These are phyloP conservation scores for Sturmia bella DNA, from an alignment of 2,888 invertebrate species.

Conservation along the genomic window DNA sequence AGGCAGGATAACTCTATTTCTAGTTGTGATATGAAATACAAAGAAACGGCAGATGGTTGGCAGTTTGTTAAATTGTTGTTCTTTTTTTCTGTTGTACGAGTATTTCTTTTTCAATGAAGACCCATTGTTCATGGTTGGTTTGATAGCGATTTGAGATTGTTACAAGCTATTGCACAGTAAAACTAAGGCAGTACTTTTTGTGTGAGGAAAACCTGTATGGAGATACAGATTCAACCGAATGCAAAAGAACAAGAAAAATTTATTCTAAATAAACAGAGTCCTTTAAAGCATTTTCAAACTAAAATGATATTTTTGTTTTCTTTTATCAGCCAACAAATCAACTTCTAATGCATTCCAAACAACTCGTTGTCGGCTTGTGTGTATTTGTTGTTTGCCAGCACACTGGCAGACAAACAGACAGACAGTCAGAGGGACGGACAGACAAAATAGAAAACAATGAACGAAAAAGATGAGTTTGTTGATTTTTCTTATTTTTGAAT, in stretches of 20 bases:
- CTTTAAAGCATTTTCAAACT: conserved; percentile 41
- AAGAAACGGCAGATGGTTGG: conserved; percentile 49
- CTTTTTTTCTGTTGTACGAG: background rate
- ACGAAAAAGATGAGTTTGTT: conserved; percentile 43
- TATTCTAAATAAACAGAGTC: conserved; percentile 9
- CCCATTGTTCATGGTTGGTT: conserved; percentile 4
- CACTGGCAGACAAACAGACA: background rate
- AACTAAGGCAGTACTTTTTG: background rate
- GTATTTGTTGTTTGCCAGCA: conserved; percentile 10
- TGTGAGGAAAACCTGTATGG: conserved; percentile 22
- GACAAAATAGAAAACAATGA: conserved; percentile 25
- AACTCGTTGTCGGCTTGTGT: conserved; percentile 38
- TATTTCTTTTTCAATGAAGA: conserved; percentile 8
- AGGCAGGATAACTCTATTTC: conserved; percentile 51
- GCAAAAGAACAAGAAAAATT: background rate
- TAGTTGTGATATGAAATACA: conserved; percentile 17
- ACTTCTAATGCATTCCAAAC: conserved; percentile 61
- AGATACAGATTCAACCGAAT: conserved; percentile 7
- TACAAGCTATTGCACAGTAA: conserved; percentile 30
- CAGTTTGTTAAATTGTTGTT: conserved; percentile 7
- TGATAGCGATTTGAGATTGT: conserved; percentile 26
- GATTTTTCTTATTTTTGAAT: conserved; percentile 23
- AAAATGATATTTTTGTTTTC: conserved; percentile 31
- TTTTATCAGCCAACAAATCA: conserved; percentile 63
- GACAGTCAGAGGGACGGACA: background rate